These are phyloP conservation scores for Amia ocellicauda DNA, from an alignment of 2,113 vertebrate species.

Conservation along the genomic window DNA sequence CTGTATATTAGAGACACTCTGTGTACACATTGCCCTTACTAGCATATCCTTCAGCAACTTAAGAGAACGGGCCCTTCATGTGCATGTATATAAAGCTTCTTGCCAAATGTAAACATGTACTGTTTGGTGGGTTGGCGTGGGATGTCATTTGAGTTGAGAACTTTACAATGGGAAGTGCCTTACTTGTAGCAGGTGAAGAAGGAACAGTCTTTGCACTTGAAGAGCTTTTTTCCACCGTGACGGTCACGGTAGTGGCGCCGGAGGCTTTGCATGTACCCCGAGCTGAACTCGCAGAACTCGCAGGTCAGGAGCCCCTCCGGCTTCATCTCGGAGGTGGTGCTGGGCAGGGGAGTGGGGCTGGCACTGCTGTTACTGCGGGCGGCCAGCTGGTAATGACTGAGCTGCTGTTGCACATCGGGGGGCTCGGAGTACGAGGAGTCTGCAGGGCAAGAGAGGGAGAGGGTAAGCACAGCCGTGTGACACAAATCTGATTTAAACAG, in stretches of 20 bases:
- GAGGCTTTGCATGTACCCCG: constrained; percentile 97
- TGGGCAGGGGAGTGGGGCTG: constrained; percentile 63
- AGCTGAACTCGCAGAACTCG: constrained; percentile 98
- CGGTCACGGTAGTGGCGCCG: constrained; percentile 95
- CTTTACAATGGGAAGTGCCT: constrained; percentile 53
- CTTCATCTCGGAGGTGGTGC: constrained; percentile 57
- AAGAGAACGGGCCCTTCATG: no score
- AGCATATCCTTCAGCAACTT: no score
- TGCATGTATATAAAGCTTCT: no score
- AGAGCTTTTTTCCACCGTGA: constrained; percentile 95
- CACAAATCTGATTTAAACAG: no score
- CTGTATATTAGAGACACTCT: no score
- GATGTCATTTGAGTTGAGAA: no score
- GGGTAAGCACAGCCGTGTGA: no score
- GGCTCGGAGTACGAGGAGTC: constrained; percentile 87
- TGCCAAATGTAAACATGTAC: no score
- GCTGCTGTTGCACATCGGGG: constrained; percentile 88
- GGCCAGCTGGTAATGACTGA: constrained; percentile 89
- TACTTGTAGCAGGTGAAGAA: constrained; percentile 99
- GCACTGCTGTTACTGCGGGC: constrained; percentile 78
- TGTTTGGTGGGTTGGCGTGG: no score
- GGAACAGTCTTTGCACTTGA: constrained; percentile 97
- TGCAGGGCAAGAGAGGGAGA: constrained; percentile 29
- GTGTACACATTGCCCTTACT: no score
- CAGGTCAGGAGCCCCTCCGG: constrained; percentile 82